A percentile compares a stretch with the other conserved stretches of the same genome.
These are phyloP conservation scores for Metaphire vulgaris DNA, from an alignment of 1,140 invertebrate species.

Conservation along the genomic window DNA sequence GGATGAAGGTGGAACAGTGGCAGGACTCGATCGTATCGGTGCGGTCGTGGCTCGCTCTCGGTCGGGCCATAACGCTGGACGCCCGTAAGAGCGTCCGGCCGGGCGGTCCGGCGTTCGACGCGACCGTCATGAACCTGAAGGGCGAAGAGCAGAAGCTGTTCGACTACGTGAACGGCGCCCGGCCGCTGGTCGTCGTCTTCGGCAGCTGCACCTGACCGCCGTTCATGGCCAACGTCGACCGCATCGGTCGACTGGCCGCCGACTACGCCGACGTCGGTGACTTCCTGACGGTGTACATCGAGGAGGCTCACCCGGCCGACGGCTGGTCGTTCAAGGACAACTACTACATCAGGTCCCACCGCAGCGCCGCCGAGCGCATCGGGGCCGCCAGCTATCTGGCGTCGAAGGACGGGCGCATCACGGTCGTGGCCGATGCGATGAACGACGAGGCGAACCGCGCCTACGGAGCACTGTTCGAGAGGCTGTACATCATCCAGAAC, in stretches of 20 bases:
- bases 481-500: conserved; percentile 37
- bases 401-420: conserved; percentile 14
- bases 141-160: conserved; percentile 24
- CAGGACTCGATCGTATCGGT: background rate
- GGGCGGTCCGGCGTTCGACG: conserved; percentile 15
- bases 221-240: conserved; percentile 34
- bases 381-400: conserved; percentile 32
- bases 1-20: background rate
- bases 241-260: conserved; percentile 32
- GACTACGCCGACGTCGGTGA: conserved; percentile 32
- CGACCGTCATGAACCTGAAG: conserved; percentile 5
- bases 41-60: background rate
- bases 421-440: conserved; percentile 35
- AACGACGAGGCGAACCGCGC: conserved; percentile 29
- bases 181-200: conserved; percentile 38
- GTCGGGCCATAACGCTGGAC: background rate
- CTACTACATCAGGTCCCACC: conserved; percentile 27
- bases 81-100: background rate
- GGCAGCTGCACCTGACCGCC: conserved; percentile 41
- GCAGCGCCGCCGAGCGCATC: conserved; percentile 34
- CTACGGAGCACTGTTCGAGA: conserved; percentile 35
- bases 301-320: conserved; percentile 38
- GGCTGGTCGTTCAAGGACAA: conserved; percentile 33
- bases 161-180: conserved; percentile 28
- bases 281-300: conserved; percentile 37